Percentiles rank a stretch among this genome's conserved stretches.
These are phyloP conservation scores for Oryzias melastigma DNA, from an alignment of 2,113 vertebrate species.

Conservation along the genomic window DNA sequence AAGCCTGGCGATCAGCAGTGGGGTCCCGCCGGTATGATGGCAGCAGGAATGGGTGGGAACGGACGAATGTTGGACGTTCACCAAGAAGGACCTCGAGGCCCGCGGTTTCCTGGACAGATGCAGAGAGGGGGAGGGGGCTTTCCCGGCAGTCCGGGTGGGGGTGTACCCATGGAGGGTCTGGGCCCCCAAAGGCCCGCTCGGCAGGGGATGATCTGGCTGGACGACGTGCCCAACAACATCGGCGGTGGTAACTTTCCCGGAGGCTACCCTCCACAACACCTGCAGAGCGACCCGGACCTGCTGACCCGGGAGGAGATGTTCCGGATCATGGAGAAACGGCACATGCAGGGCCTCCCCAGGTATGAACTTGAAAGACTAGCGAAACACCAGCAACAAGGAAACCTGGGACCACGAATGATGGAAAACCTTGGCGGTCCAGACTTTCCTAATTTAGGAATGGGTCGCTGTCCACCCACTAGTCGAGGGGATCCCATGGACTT, in stretches of 20 bases:
- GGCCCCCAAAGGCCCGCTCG: conserved; percentile 86
- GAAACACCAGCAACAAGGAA: conserved; percentile 86
- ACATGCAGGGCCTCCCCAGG: conserved; percentile 83
- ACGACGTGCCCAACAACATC: conserved; percentile 87
- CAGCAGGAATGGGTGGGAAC: conserved; percentile 69
- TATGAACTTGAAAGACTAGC: conserved; percentile 80
- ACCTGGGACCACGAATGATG: conserved; percentile 70
- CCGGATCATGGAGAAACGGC: conserved; percentile 89
- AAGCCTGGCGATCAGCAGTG: conserved; percentile 90
- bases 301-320: conserved; percentile 89
- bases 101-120: conserved; percentile 74
- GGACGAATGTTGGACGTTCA: conserved; percentile 74
- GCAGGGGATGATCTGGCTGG: conserved; percentile 87
- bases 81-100: conserved; percentile 76
- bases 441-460: conserved; percentile 69
- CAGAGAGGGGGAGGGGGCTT: conserved; percentile 84
- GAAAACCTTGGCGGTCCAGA: conserved; percentile 73
- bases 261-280: conserved; percentile 74
- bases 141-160: conserved; percentile 84
- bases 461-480: conserved; percentile 53
- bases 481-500: conserved; percentile 85
- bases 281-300: conserved; percentile 86
- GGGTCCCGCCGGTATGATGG: conserved; percentile 77
- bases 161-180: conserved; percentile 85
- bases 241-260: conserved; percentile 79